phyloP scores from a whole-genome alignment of 2,888 invertebrate species.

The Hofmannophila pseudospretella region DNA sequence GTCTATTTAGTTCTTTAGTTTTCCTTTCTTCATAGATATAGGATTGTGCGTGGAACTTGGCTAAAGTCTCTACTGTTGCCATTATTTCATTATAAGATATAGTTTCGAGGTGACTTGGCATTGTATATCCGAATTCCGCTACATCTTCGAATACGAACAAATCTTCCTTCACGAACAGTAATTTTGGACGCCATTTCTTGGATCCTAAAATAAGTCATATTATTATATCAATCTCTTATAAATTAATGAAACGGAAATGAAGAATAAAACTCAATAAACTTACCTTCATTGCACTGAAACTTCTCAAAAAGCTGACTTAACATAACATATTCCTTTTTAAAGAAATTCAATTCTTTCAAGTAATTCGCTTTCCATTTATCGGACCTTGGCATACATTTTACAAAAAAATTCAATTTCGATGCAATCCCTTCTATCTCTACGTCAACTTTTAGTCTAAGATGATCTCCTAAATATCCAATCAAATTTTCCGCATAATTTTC shows the following conservation, averaged over 20 bases:
- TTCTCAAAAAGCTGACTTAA: slow-evolving; percentile 44
- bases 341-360: slow-evolving; percentile 44
- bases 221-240: neutral
- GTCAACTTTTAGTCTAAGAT: slow-evolving; percentile 43
- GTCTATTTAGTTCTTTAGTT: slow-evolving; percentile 40
- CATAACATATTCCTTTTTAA: slow-evolving; percentile 55
- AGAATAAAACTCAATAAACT: too few relatives aligned
- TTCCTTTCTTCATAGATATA: slow-evolving; percentile 63
- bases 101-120: slow-evolving; percentile 37
- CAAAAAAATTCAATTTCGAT: slow-evolving; percentile 63
- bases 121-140: slow-evolving; percentile 41
- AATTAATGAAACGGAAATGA: neutral
- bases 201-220: neutral
- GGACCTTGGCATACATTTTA: slow-evolving; percentile 77
- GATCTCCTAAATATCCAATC: slow-evolving; percentile 60
- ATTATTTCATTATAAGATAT: slow-evolving; percentile 55
- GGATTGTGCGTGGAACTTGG: slow-evolving; percentile 69
- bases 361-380: slow-evolving; percentile 64
- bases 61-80: slow-evolving; percentile 57
- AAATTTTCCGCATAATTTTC: slow-evolving; percentile 44
- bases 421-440: slow-evolving; percentile 24
- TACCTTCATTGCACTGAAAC: slow-evolving; percentile 45
- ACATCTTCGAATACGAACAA: slow-evolving; percentile 65
- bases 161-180: slow-evolving; percentile 40
- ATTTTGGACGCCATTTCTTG: slow-evolving; percentile 46